Evolutionary conservation across 2,113 vertebrate genomes (phyloP), one percentile per base, ranked within the genome.

Genomic region (Neogobius melanostomus): DNA sequence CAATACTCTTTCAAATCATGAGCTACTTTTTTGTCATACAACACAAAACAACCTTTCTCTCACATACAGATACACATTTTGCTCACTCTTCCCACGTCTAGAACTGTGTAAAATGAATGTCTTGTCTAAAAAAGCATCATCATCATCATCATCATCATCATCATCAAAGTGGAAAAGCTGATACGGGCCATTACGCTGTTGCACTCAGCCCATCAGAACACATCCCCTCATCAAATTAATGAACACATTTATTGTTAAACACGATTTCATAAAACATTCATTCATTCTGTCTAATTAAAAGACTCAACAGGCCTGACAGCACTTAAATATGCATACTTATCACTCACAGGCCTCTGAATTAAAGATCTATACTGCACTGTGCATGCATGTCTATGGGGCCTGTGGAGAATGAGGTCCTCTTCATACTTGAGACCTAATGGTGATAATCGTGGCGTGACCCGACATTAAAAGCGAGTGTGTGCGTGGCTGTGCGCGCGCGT

Each of bases 311-410:
- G 81, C 87, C 88, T 86, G 87, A 87, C 82, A 91, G 91, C 81
- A 90, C 85, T 94, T 92, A 89, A 92, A 94, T 91, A 93, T 91
- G 91, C 85, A 92, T 89, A 91, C 91, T 93, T 91, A 89, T 91
- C 89, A 92, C 82, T 90, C 89, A 89, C 87, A 84, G 84, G 76
- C 81, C 56, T 76, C 76, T 92, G 89, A 92, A 93, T 93, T 93
- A 93, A 92, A 92, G 88, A 93, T 92, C 86, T 68, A 71, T 71
- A 66, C 60, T 82, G 73, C 54, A 47, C 59, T 44, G 71, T 79
- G 77, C 70, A 68, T 74, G 79, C 59, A 68, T 11, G 6, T 71
- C 75, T 75, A 66, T 9, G 68, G 66, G 64, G 71, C 72, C 66
- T 75, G 78, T 54, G 66, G 79, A 84, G 82, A 87, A 85, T 82